Evolutionary conservation across 1,140 invertebrate genomes (phyloP), one percentile per base, ranked within the genome.

Genomic region (Dreissena polymorpha): DNA sequence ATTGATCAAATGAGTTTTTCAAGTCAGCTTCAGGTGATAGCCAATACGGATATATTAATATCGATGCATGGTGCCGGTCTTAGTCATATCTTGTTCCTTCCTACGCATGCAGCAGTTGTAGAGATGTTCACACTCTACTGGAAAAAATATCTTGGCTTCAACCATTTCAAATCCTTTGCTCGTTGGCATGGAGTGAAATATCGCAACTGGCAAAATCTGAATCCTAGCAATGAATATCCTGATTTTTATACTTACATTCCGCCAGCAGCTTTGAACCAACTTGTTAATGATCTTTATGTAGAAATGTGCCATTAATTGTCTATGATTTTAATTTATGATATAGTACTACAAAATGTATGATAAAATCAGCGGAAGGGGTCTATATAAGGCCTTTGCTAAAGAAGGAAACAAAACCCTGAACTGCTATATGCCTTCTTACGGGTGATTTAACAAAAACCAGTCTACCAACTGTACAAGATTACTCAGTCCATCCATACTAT

Each of bases 31-130:
- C 39, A 88, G 16, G 25, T 86, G 0, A 87, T 92, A 18, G 57
- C 85, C 53, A 97, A 98, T 87, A 95, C 97, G 0, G 98, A 99
- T 93, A 95, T 99, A 83, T 95, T 99, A 74, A 96, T 99, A 89
- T 98, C 98, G 27, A 98, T 99, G 93, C 98, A 99, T 93, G 98
- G 98, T 23, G 97, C 98, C 80, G 98, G 98, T 0, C 91, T 99
- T 18, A 98, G 98, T 0, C 98, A 99, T 94, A 92, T 98, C 27
- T 93, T 99, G 70, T 99, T 99, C 93, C 93, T 99, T 86, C 98
- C 98, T 0, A 96, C 97, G 91, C 99, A 98, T 97, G 97, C 96
- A 27, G 96, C 95, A 50, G 94, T 99, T 27, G 98, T 99, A 94
- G 98, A 99, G 95, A 91, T 99, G 95, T 98, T 94, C 63, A 90